Evolutionary conservation across 2,797 vertebrate genomes (phyloP), one percentile per base, ranked within the genome.

Genomic region (Linurgus olivaceus): DNA sequence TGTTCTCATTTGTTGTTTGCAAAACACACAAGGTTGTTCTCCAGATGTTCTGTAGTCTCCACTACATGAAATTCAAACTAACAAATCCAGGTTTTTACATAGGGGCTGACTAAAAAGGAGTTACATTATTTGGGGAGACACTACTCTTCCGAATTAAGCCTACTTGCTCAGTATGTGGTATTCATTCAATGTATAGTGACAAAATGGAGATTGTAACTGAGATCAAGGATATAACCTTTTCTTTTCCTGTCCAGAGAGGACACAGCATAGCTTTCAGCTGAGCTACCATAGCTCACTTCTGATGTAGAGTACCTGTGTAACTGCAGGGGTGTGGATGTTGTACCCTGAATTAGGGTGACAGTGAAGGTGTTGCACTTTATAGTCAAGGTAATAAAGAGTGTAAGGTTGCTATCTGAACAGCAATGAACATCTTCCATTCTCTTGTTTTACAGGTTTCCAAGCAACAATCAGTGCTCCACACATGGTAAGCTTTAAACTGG

Each of bases 381-480:
- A 28, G 51, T 67, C 31, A 38, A 54, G 12, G 12, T 76, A 28
- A 52, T 61, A 76, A 77, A 71, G 47, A 47, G 29, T 12, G 2
- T 47, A 51, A 52, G 6, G 24, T 65, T 63, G 40, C 40, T 65
- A 13, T 83, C 58, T 89, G 59, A 86, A 13, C 62, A 71, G 4
- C 4, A 31, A 26, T 73, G 66, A 94, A 44, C 61, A 44, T 65
- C 37, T 75, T 97, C 84, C 97, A 66, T 97, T 93, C 95, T 88
- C 96, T 97, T 94, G 33, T 95, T 96, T 97, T 81, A 50, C 97
- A 99, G 99, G 99, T 95, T 99, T 98, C 97, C 99, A 99, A 98
- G 99, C 99, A 96, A 99, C 99, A 97, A 99, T 99, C 98, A 99
- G 99, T 95, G 99, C 99, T 90, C 99, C 99, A 90, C 99, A 99